Evolutionary conservation across 2,113 vertebrate species (phyloP), one percentile per base, ranked within the genome.

Genomic region (Corydoras maculifer): DNA sequence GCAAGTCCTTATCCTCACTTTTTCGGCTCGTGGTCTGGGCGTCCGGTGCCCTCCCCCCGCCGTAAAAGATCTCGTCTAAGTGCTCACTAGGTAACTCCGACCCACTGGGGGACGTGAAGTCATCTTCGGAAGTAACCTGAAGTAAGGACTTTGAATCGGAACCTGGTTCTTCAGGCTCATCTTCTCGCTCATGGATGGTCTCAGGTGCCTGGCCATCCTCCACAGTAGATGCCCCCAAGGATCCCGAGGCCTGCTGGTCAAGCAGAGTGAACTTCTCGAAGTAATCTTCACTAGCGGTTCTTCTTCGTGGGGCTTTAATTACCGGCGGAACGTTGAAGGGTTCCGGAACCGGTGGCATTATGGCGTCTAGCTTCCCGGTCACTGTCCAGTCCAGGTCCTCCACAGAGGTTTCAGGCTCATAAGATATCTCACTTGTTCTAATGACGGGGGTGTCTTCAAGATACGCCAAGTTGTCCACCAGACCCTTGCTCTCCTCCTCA

Each of bases 181-280:
- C 77, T 25, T 65, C 69, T n/a, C 43, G 12, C 10, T 75, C 78
- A 58, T 69, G 31, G 59, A 70, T 77, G 57, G 49, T 55, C 58
- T 74, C 78, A 9, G 69, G 50, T 15, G 49, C 54, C 31, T 62
- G 77, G 81, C 76, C 79, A 73, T 69, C 79, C 66, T 70, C 65
- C 25, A 61, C 1, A 0, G 67, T 63, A 58, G 81, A 74, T 67
- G 78, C 59, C 60, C 80, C 74, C 32, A 57, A 30, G n/a, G 88
- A 85, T 31, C 13, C 54, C n/a, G 54, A 15, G 6, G 91, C 87
- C 69, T 90, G 90, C 60, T 89, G 90, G 77, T 96, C 92, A 82
- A 94, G 84, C 78, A 96, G 79, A 2, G 89, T 89, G 29, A 93
- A 93, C 53, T 94, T 92, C 87, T 95, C 94, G 86, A 97, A 94